Evolutionary conservation across 2,888 invertebrate genomes (phyloP), one percentile per base, ranked within the genome.

Genomic region (Cataglyphis cursor): DNA sequence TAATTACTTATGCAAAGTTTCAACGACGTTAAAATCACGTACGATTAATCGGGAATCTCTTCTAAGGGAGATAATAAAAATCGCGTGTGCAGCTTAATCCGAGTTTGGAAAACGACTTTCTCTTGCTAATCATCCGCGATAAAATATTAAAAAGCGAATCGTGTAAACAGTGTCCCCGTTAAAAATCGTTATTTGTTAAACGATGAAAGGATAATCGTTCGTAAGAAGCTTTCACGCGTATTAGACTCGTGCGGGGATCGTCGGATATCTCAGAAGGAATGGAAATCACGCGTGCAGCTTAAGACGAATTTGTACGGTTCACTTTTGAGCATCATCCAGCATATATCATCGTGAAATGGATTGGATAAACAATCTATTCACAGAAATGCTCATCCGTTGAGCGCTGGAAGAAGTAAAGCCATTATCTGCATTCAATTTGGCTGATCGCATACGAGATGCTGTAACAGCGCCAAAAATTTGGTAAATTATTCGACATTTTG

Each of bases 161-260:
- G 9, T 24, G n/a, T 51, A 35, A 75, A 35, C 35, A n/a, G 59
- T 18, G 18, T 61, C 3, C 31, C 31, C 28, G 31, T 61, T 61
- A 61, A 61, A 61, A 61, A 61, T 61, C 15, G 66, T 24, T 59
- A 54, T 64, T 61, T 62, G 54, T 51, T 51, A 62, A 65, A 65
- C 76, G 76, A n/a, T 38, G 51, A 76, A n/a, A 38, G 68, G 35
- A 28, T 38, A 38, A 66, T 62, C 35, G 28, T 62, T 35, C 18
- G 21, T 65, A 64, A 64, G 65, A 75, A 31, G 74, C 44, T 74
- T 75, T 64, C 21, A 64, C 70, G 83, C 88, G 73, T 82, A 88
- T 89, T 89, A 89, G 85, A 85, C 85, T 82, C 85, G 78, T 73
- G 84, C 76, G 74, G 65, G 80, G 78, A 78, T 84, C 81, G 85